phyloP scores from a whole-genome alignment of 2,113 vertebrate genomes.

The Aix galericulata region DNA sequence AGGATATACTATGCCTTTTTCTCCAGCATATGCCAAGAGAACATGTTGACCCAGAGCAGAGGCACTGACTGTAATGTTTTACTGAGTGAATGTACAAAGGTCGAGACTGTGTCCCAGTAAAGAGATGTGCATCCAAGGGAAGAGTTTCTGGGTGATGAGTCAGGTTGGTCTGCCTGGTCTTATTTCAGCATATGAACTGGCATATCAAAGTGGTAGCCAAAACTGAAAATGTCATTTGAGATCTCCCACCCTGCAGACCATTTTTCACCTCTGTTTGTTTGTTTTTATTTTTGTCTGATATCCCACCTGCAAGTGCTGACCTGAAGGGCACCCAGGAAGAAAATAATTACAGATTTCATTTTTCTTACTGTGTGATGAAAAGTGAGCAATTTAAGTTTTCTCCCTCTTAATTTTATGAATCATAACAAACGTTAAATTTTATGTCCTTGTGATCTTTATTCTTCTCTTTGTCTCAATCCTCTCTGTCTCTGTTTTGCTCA shows the following conservation, averaged over 20 bases:
- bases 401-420: background rate
- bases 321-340: background rate
- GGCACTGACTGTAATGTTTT: background rate
- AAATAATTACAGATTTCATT: background rate
- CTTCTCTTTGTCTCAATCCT: background rate
- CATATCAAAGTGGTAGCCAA: background rate
- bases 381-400: background rate
- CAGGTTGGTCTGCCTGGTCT: background rate
- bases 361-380: background rate
- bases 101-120: background rate
- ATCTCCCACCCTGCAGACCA: too few relatives aligned
- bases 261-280: background rate
- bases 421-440: background rate
- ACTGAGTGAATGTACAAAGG: background rate
- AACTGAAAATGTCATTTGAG: background rate
- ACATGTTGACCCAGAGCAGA: rapidly evolving
- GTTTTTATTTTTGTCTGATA: background rate
- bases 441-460: background rate
- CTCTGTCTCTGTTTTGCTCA: background rate
- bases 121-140: background rate
- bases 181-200: background rate
- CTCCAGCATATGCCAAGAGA: background rate
- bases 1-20: background rate
- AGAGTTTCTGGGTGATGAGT: background rate
- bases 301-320: background rate